Percentiles rank a stretch among this genome's conserved stretches.
Conservation (phyloP, 2,113 vertebrate genomes). For the Platysteira castanea region DNA sequence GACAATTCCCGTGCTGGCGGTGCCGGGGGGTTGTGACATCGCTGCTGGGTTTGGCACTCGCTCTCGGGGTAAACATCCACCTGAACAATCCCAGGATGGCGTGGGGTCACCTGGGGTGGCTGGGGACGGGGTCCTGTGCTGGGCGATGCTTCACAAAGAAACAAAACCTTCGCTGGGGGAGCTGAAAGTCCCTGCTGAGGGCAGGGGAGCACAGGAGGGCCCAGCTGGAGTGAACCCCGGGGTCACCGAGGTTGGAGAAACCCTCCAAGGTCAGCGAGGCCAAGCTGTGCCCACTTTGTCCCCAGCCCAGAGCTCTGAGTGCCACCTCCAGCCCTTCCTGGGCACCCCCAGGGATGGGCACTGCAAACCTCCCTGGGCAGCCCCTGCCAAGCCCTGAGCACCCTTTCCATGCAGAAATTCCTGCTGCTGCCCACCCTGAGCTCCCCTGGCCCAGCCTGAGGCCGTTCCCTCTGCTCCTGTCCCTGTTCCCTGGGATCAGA, state of each 20-base stretch:
- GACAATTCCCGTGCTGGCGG: neutral
- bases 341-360: neutral
- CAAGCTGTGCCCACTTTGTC: neutral
- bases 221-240: rapidly evolving
- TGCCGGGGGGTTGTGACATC: neutral
- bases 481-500: neutral
- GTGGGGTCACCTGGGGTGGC: neutral
- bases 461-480: neutral
- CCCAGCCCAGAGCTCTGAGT: neutral
- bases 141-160: neutral
- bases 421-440: rapidly evolving
- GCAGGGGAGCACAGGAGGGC: neutral
- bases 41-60: neutral
- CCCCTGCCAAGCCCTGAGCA: neutral
- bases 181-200: neutral
- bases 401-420: neutral
- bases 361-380: neutral
- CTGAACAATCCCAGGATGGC: rapidly evolving
- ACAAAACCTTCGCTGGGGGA: neutral
- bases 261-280: neutral
- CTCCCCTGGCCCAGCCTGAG: neutral
- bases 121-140: neutral
- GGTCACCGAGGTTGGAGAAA: rapidly evolving
- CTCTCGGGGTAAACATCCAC: neutral
- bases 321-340: neutral